These are phyloP conservation scores for Ibycter americanus DNA, from an alignment of 2,797 vertebrate species.

Conservation along the genomic window DNA sequence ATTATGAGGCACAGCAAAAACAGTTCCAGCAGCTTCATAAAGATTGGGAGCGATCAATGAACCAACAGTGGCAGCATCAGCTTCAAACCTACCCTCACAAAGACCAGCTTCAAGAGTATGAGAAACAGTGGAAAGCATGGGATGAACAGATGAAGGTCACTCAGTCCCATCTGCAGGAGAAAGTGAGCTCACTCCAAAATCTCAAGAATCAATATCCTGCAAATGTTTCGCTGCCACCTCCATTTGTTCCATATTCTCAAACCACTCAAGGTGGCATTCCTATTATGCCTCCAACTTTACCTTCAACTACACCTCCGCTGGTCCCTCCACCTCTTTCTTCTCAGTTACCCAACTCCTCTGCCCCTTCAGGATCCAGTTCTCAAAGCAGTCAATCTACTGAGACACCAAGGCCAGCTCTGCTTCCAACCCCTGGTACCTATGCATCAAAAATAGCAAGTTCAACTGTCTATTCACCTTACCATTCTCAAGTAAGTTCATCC, in stretches of 20 bases:
- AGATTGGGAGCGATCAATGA: slow-evolving; percentile 90
- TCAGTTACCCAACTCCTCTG: slow-evolving; percentile 63
- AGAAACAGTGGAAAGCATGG: slow-evolving; percentile 96
- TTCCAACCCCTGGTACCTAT: slow-evolving; percentile 76
- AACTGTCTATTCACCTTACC: slow-evolving; percentile 62
- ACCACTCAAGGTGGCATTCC: slow-evolving; percentile 64
- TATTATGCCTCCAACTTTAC: slow-evolving; percentile 76
- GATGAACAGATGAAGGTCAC: slow-evolving; percentile 96
- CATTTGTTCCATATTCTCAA: slow-evolving; percentile 81
- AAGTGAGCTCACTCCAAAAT: slow-evolving; percentile 84
- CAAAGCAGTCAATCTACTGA: slow-evolving; percentile 72
- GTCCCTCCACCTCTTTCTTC: slow-evolving; percentile 71
- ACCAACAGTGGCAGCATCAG: slow-evolving; percentile 91
- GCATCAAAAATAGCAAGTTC: slow-evolving; percentile 46
- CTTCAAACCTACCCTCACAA: slow-evolving; percentile 95
- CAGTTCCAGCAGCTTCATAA: slow-evolving; percentile 90
- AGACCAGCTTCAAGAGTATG: slow-evolving; percentile 94
- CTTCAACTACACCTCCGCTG: slow-evolving; percentile 66
- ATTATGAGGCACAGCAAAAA: slow-evolving; percentile 92
- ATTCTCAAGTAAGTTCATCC: slow-evolving; percentile 68
- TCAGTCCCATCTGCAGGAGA: slow-evolving; percentile 89
- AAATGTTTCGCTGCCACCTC: slow-evolving; percentile 79
- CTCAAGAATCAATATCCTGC: slow-evolving; percentile 86
- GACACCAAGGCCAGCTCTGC: slow-evolving; percentile 72
- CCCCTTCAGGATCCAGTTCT: slow-evolving; percentile 69